Percentiles rank a stretch among this genome's conserved stretches.
Conservation (phyloP, 2,888 invertebrate genomes). For the Pristionchus fissidentatus region DNA sequence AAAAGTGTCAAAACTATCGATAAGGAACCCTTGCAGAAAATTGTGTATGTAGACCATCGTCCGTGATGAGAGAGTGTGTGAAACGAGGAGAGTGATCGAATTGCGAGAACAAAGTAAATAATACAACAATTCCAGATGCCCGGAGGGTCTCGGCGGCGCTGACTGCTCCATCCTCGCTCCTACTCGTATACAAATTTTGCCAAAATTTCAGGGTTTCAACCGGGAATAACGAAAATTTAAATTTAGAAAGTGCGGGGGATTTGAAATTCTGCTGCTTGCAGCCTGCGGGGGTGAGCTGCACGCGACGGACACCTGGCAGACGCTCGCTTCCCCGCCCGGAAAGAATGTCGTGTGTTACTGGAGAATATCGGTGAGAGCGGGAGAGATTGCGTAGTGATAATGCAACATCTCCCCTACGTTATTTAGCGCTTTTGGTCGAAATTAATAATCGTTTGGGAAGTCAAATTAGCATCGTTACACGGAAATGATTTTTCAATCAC, state of each 20-base stretch:
- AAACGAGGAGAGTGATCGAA: too few species aligned
- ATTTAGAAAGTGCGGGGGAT: not conserved
- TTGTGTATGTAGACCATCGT: too few species aligned
- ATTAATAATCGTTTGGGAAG: too few species aligned
- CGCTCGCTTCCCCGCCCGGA: conserved; percentile 69
- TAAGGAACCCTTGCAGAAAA: too few species aligned
- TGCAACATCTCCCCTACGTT: not conserved
- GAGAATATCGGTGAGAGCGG: conserved; percentile 69
- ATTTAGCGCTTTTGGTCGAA: not conserved
- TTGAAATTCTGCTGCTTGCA: conserved; percentile 49
- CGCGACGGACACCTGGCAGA: conserved; percentile 74
- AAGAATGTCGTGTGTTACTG: conserved; percentile 73
- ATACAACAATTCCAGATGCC: conserved; percentile 69
- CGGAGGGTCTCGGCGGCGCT: conserved; percentile 73
- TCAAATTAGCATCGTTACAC: too few species aligned
- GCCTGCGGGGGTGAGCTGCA: conserved; percentile 72
- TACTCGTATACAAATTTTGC: conserved; percentile 60
- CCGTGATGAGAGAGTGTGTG: too few species aligned
- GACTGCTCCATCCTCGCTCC: conserved; percentile 73
- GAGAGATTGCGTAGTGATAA: not conserved
- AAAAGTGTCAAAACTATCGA: too few species aligned
- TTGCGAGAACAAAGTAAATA: too few species aligned
- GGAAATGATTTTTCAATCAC: not conserved
- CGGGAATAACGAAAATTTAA: not conserved
- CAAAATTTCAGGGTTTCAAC: not conserved